Evolutionary conservation across 2,797 vertebrate genomes (phyloP).

Genomic region (Microctenopoma stevenorrisi): DNA sequence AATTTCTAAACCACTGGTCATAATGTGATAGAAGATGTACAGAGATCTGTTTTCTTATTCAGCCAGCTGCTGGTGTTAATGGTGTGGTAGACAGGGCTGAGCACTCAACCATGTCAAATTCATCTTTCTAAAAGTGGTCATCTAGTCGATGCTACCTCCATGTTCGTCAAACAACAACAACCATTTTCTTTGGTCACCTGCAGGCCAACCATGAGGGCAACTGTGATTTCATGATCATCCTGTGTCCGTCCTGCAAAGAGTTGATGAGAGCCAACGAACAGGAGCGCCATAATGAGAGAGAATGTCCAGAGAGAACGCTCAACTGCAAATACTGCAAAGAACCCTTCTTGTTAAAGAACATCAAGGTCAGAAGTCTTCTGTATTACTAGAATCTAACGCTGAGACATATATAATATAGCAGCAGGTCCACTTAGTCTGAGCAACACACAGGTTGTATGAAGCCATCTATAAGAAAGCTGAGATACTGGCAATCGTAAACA

Average conservation of each 20-base stretch:
- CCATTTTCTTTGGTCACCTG: constrained; percentile 1
- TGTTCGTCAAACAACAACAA: neutral
- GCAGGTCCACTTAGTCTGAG: no score
- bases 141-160: neutral
- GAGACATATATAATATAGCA: no score
- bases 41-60: no score
- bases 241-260: constrained; percentile 88
- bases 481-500: no score
- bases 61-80: no score
- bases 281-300: constrained; percentile 87
- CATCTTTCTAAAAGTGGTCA: neutral
- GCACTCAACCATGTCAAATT: no score
- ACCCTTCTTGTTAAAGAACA: constrained; percentile 84
- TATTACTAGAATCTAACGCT: no score
- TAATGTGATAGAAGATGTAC: no score
- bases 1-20: no score
- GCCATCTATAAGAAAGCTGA: no score
- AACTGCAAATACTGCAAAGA: constrained; percentile 89
- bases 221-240: constrained; percentile 87
- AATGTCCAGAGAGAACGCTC: constrained; percentile 89
- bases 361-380: constrained; percentile 76
- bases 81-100: no score
- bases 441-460: no score
- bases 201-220: constrained; percentile 84
- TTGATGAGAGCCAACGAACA: constrained; percentile 86